phyloP scores from a whole-genome alignment of 2,888 invertebrate species.

The Campoplex capitator region DNA sequence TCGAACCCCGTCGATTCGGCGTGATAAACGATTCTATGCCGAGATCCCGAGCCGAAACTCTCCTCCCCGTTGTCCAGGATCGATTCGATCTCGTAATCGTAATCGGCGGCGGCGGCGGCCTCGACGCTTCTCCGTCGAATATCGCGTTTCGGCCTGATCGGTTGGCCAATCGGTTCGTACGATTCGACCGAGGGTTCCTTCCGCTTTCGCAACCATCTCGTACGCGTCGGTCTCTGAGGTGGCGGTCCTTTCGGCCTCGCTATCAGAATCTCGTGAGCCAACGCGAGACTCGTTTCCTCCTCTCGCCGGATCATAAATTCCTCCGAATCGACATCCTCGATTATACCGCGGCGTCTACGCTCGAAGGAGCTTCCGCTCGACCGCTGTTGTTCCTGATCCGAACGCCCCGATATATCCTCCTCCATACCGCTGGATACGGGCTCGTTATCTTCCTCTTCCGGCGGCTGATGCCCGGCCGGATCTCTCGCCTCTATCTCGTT shows the following conservation, averaged over 20 bases:
- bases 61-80: constrained; percentile 56
- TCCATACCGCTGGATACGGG: constrained; percentile 73
- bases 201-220: constrained; percentile 76
- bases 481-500: constrained; percentile 1
- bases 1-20: constrained; percentile 73
- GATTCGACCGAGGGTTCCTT: constrained; percentile 78
- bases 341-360: constrained; percentile 87
- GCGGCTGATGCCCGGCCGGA: neutral
- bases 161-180: constrained; percentile 68
- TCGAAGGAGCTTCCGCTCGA: constrained; percentile 88
- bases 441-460: constrained; percentile 69
- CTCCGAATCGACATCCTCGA: constrained; percentile 95
- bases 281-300: constrained; percentile 91
- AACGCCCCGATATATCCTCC: constrained; percentile 78
- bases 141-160: constrained; percentile 85
- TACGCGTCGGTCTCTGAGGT: constrained; percentile 79
- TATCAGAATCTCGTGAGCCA: constrained; percentile 85
- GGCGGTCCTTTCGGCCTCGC: constrained; percentile 80
- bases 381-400: constrained; percentile 86
- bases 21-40: constrained; percentile 81
- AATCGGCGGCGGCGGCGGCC: constrained; percentile 50
- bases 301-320: constrained; percentile 94
- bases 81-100: constrained; percentile 59
- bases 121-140: constrained; percentile 76
- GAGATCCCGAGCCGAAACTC: constrained; percentile 68